Evolutionary conservation across 37 sponge, comb jelly and placozoan genomes (phyloP).

Genomic region (Chondrosia reniformis): DNA sequence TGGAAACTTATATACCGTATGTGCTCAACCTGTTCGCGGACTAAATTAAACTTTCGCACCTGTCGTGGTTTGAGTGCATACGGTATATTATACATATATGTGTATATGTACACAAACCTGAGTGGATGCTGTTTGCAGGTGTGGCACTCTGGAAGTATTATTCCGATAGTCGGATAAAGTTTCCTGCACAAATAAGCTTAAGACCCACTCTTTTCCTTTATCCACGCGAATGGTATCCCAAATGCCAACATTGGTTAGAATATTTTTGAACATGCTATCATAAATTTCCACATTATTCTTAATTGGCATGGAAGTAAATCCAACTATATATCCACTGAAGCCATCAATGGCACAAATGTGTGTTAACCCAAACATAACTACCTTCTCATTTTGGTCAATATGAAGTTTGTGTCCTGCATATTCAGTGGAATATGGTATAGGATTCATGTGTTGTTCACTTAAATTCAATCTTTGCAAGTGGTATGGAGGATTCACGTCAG

Average conservation of each 20-base stretch:
- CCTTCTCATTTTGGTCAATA: conserved; percentile 66
- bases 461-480: conserved; percentile 17
- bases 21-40: no score
- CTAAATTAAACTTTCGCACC: no score
- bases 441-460: conserved; percentile 28
- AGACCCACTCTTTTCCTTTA: conserved; percentile 33
- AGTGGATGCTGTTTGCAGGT: conserved; percentile 14
- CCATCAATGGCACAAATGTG: conserved; percentile 61
- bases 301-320: conserved; percentile 43
- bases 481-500: conserved; percentile 19
- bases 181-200: conserved; percentile 27
- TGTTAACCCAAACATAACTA: conserved; percentile 66
- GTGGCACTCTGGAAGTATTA: not conserved
- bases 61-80: no score
- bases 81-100: not conserved
- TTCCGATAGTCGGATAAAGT: not conserved
- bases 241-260: not conserved
- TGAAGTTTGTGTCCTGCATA: conserved; percentile 73
- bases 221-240: conserved; percentile 49
- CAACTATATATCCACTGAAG: conserved; percentile 53
- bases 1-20: not conserved
- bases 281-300: conserved; percentile 63
- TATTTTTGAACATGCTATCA: conserved; percentile 24
- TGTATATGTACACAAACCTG: not conserved
- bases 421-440: conserved; percentile 49